Base-by-base conservation (phyloP, 2,113 vertebrate species). In the Amphiprion ocellaris region DNA sequence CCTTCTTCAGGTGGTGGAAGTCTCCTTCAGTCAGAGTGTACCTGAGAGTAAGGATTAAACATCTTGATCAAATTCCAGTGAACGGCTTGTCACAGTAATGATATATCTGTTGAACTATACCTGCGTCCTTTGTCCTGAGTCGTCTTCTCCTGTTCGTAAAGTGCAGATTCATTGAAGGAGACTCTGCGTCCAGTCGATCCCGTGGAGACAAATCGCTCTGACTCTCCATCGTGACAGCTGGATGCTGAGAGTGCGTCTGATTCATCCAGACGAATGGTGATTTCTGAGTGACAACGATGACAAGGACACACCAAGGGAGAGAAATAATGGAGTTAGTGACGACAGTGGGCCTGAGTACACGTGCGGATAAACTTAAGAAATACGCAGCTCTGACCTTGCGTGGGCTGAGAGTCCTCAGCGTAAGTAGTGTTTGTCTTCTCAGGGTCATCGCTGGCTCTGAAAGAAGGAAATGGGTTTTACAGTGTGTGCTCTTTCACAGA, bases 11-110 rank as follows among this genome's bases (percentile, higher is more conserved):
- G 85, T 99, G 97, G 81, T 99, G 98, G 90, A 98, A 99, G 61
- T 99, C 98, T 1, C 98, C 98, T 69, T 99, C 98, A 0, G 98
- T 99, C 89, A 99, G 94, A 0, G 98, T 99, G 85, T 99, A 99
- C 93, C 98, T 99, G 90, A 3, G 0, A 7, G 26, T 50, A 37
- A 80, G 24, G 30, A 19, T 1, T 0, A 39, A 54, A 17, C 6
- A 50, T 66, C 54, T 19, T n/a, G 3, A 47, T 69, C 33, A n/a
- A 15, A 21, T 30, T 54, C 50, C 55, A 44, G 21, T 53, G 49
- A 50, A 37, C 15, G 12, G 41, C 15, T 28, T 9, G 11, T 46
- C 1, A 1, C 30, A 16, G 7, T 12, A n/a, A 23, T 4, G 15
- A 26, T 26, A 26, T 26, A 26, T 26, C 26, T 26, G 41, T 16